Evolutionary conservation across 2,888 invertebrate species (phyloP).

Genomic region (Busseola fusca): DNA sequence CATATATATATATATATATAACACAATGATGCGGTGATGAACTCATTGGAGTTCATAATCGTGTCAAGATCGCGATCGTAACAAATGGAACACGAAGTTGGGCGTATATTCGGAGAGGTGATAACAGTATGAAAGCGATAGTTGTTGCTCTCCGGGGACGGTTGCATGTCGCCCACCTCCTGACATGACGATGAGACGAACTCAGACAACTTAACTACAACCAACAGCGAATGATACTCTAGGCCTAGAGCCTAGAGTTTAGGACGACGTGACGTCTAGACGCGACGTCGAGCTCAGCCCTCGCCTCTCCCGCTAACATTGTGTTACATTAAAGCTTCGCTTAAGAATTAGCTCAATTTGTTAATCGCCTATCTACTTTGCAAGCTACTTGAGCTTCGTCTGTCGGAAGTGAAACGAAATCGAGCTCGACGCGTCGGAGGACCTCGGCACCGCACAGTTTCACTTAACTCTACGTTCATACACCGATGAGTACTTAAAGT

Average conservation of each 20-base stretch:
- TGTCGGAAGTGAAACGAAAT: conserved; percentile 71
- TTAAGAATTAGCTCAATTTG: conserved; percentile 86
- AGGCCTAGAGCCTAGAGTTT: conserved; percentile 21
- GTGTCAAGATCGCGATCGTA: conserved; percentile 55
- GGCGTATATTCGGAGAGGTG: conserved; percentile 84
- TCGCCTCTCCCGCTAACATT: conserved; percentile 74
- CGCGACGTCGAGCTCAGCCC: conserved; percentile 75
- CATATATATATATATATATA: too few species aligned
- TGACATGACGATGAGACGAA: conserved; percentile 47
- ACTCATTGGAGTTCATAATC: conserved; percentile 60
- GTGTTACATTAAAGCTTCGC: conserved; percentile 85
- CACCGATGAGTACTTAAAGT: conserved; percentile 74
- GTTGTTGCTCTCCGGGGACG: conserved; percentile 83
- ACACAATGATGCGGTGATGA: conserved; percentile 43
- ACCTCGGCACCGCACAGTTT: conserved; percentile 81
- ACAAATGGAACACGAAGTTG: conserved; percentile 73
- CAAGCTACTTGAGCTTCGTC: conserved; percentile 81
- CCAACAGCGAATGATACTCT: conserved; percentile 51
- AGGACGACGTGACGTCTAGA: conserved; percentile 63
- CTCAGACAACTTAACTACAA: conserved; percentile 56
- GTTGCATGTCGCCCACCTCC: conserved; percentile 79
- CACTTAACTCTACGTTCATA: conserved; percentile 75
- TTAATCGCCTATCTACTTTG: conserved; percentile 88
- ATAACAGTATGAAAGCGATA: conserved; percentile 75
- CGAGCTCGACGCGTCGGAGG: conserved; percentile 77